Conservation (phyloP, 2,113 vertebrate genomes). For the Sus scrofa region DNA sequence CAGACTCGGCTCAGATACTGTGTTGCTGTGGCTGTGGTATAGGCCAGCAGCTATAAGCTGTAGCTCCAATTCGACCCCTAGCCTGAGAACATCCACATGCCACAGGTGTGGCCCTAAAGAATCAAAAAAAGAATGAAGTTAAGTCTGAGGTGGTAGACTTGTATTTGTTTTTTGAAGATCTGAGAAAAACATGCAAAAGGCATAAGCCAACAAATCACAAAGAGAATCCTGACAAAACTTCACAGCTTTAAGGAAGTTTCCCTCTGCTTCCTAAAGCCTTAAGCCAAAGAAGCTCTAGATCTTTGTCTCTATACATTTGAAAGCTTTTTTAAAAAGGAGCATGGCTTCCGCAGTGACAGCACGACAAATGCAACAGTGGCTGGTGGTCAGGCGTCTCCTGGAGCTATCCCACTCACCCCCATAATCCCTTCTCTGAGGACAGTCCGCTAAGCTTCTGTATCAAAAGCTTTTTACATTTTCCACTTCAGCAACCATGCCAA, state of each 20-base stretch:
- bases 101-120: no score
- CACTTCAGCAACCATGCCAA: rapidly evolving
- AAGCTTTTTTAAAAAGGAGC: neutral
- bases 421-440: neutral
- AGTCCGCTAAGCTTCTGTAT: no score
- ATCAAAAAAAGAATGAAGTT: no score
- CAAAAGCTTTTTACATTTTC: neutral
- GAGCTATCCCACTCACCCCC: no score
- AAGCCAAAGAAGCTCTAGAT: neutral
- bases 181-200: neutral
- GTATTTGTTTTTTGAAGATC: neutral
- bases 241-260: neutral
- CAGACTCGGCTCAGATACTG: no score
- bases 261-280: neutral
- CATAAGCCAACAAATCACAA: no score
- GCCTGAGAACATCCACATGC: no score
- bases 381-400: neutral
- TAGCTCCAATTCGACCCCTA: no score
- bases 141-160: neutral
- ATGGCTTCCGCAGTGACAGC: neutral
- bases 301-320: no score
- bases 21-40: no score
- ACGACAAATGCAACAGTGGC: neutral
- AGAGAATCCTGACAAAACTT: no score
- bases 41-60: no score